Evolutionary conservation across 2,797 vertebrate species (phyloP).

Genomic region (Pipistrellus nathusii): DNA sequence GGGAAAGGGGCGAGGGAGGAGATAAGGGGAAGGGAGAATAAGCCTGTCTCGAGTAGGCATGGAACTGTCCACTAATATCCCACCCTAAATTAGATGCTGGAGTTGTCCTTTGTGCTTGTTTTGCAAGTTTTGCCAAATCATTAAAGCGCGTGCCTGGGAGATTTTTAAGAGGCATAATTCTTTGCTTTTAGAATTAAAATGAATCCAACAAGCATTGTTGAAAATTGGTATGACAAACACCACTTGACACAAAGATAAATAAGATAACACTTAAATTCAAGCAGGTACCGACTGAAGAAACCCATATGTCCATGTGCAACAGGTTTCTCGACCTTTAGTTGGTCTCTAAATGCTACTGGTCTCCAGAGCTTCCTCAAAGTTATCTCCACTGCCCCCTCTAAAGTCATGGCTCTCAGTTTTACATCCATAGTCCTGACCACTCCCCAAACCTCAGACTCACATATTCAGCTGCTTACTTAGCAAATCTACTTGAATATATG

Average conservation of each 20-base stretch:
- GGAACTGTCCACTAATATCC: background rate
- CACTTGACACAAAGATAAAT: background rate
- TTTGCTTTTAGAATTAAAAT: constrained; percentile 6
- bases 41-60: background rate
- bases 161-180: background rate
- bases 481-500: background rate
- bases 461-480: background rate
- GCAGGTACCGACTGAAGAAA: background rate
- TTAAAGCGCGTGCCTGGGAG: background rate
- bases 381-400: background rate
- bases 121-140: constrained; percentile 11
- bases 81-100: background rate
- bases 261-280: background rate
- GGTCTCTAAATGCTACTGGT: background rate
- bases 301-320: background rate
- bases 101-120: background rate
- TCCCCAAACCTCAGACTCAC: background rate
- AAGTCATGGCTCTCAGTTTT: background rate
- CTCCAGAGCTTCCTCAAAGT: background rate
- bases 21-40: background rate
- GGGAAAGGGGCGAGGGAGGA: background rate
- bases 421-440: background rate
- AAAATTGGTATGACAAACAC: background rate
- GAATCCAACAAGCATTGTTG: background rate
- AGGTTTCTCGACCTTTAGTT: background rate